phyloP scores from a whole-genome alignment of 2,797 vertebrate species.

The Sebastes melanostomus region DNA sequence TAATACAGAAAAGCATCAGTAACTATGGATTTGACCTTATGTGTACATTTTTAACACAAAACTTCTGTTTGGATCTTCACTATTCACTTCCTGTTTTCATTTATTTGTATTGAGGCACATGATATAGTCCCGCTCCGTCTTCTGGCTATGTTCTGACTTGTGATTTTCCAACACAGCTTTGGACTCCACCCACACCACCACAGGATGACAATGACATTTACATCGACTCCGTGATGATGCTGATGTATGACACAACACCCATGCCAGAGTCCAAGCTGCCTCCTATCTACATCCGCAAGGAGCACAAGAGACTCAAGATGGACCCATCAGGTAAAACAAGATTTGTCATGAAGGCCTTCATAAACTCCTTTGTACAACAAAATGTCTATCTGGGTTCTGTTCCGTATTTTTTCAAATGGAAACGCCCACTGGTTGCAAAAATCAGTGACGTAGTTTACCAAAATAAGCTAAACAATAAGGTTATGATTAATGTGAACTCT shows the following conservation, averaged over 20 bases:
- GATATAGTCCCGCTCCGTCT: background rate
- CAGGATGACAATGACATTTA: slow-evolving; percentile 96
- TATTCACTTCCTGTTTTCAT: background rate
- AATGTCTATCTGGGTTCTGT: too few species aligned
- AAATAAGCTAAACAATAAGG: too few species aligned
- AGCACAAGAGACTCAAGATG: slow-evolving; percentile 92
- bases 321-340: slow-evolving; percentile 84
- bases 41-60: background rate
- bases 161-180: slow-evolving; percentile 80
- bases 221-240: slow-evolving; percentile 93
- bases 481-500: too few species aligned
- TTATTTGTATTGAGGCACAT: background rate
- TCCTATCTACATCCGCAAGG: slow-evolving; percentile 91
- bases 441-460: too few species aligned
- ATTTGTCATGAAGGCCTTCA: background rate
- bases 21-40: background rate
- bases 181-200: slow-evolving; percentile 94
- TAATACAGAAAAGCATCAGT: background rate
- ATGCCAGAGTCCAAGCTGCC: slow-evolving; percentile 92
- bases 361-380: background rate
- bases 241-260: slow-evolving; percentile 91
- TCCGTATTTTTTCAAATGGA: too few species aligned
- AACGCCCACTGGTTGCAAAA: too few species aligned
- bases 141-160: background rate
- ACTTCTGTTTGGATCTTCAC: background rate